phyloP scores from a whole-genome alignment of 2,888 invertebrate species.

The Clistopyga incitator region DNA sequence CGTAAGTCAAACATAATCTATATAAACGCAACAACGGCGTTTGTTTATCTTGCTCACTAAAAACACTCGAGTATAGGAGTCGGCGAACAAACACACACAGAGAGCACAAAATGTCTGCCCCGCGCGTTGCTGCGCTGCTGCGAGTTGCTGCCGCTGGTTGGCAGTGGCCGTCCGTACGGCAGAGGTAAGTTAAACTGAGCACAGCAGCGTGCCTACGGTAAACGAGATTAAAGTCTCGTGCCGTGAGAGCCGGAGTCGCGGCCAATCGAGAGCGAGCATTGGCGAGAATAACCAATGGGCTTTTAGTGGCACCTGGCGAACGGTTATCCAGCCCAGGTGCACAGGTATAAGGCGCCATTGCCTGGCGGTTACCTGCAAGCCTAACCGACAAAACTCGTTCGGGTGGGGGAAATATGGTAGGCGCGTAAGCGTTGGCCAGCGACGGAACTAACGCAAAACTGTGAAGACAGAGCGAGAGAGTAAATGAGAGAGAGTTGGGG shows the following conservation, averaged over 20 bases:
- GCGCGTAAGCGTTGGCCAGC: background rate
- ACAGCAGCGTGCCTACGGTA: conserved; percentile 80
- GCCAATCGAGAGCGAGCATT: conserved; percentile 22
- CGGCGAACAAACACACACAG: conserved; percentile 41
- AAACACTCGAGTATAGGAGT: background rate
- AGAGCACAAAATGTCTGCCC: conserved; percentile 74
- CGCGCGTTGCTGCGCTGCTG: conserved; percentile 61
- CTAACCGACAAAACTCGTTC: conserved; percentile 34
- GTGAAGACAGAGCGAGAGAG: conserved; percentile 49
- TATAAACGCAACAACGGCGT: conserved; percentile 10
- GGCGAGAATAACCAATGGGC: conserved; percentile 67
- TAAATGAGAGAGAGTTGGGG: conserved; percentile 17
- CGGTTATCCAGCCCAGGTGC: conserved; percentile 75
- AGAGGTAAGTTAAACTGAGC: conserved; percentile 82
- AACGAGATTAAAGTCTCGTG: conserved; percentile 80
- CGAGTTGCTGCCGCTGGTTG: conserved; percentile 54
- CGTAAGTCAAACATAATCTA: conserved; percentile 38
- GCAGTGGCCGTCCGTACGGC: conserved; percentile 77
- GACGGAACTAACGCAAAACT: conserved; percentile 16
- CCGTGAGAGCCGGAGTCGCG: conserved; percentile 54
- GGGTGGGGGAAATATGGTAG: conserved; percentile 10
- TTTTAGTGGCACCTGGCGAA: conserved; percentile 76
- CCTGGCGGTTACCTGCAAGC: conserved; percentile 74
- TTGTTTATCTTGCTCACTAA: conserved; percentile 35
- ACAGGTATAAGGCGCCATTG: conserved; percentile 78